A percentile compares a stretch with the other conserved stretches of the same genome.
Conservation (phyloP, 2,113 vertebrate species). For the Garra rufa region DNA sequence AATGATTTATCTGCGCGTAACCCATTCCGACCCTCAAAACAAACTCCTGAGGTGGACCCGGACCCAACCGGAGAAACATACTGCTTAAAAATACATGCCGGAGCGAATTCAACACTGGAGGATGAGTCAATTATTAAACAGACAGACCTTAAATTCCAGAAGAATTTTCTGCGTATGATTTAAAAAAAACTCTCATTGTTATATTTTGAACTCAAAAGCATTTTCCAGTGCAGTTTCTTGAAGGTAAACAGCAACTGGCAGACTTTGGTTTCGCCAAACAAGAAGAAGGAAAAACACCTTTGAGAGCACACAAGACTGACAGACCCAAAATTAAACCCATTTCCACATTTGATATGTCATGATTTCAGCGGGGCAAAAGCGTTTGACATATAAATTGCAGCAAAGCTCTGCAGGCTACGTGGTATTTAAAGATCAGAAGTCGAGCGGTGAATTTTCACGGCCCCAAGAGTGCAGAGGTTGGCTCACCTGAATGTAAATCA, state of each 20-base stretch:
- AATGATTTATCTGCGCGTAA: slow-evolving; percentile 9
- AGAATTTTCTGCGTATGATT: neutral
- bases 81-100: neutral
- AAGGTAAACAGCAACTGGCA: neutral
- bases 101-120: neutral
- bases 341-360: slow-evolving; percentile 35
- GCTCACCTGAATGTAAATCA: slow-evolving; percentile 65
- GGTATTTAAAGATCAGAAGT: slow-evolving; percentile 49
- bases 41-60: neutral
- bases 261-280: neutral
- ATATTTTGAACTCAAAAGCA: neutral
- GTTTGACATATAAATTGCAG: slow-evolving; percentile 26
- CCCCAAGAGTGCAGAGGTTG: slow-evolving; percentile 53
- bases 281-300: neutral
- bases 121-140: slow-evolving; percentile 30
- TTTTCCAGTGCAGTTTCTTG: neutral
- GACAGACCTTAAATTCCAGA: neutral
- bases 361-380: slow-evolving; percentile 26
- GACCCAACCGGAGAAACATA: neutral
- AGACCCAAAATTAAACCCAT: slow-evolving; percentile 4
- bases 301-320: neutral
- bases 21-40: neutral
- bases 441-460: slow-evolving; percentile 24
- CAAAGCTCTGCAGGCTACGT: slow-evolving; percentile 1
- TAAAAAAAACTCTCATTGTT: neutral